These are phyloP conservation scores for Nephila pilipes DNA, from an alignment of 1,140 invertebrate genomes.

Conservation along the genomic window DNA sequence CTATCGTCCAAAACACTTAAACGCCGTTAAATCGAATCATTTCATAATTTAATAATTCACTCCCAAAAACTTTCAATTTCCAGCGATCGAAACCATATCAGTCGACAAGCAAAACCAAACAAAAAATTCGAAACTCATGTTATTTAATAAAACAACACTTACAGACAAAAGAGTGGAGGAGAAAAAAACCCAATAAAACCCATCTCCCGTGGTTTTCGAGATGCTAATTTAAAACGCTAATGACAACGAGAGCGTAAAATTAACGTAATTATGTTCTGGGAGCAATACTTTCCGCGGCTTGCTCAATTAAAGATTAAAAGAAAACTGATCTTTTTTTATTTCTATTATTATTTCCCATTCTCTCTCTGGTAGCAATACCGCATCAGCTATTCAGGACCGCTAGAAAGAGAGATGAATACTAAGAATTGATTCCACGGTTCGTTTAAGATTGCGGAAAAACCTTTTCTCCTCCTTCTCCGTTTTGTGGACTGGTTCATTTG, in stretches of 20 bases:
- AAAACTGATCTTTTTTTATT: neutral
- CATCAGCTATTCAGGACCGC: constrained; percentile 2
- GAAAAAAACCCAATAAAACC: neutral
- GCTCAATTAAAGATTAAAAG: constrained; percentile 27
- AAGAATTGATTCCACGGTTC: constrained; percentile 27
- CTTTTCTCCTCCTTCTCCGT: neutral
- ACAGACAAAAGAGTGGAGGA: neutral
- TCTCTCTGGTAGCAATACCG: neutral
- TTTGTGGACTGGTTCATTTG: constrained; percentile 13
- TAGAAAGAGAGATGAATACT: neutral
- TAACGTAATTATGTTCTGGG: constrained; percentile 16
- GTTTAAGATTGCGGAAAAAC: constrained; percentile 13
- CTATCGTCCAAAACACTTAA: too few relatives aligned
- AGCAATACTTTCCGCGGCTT: constrained; percentile 14
- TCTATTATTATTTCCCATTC: neutral
- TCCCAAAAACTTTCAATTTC: neutral
- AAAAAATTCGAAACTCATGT: neutral
- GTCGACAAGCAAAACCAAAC: neutral
- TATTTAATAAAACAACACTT: neutral
- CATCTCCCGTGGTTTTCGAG: neutral
- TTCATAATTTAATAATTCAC: neutral
- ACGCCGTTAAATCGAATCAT: too few relatives aligned
- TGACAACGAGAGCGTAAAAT: constrained; percentile 17
- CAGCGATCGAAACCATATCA: neutral
- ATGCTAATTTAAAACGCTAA: constrained; percentile 29